Conservation (phyloP, 2,113 vertebrate genomes). For the Gadus macrocephalus region DNA sequence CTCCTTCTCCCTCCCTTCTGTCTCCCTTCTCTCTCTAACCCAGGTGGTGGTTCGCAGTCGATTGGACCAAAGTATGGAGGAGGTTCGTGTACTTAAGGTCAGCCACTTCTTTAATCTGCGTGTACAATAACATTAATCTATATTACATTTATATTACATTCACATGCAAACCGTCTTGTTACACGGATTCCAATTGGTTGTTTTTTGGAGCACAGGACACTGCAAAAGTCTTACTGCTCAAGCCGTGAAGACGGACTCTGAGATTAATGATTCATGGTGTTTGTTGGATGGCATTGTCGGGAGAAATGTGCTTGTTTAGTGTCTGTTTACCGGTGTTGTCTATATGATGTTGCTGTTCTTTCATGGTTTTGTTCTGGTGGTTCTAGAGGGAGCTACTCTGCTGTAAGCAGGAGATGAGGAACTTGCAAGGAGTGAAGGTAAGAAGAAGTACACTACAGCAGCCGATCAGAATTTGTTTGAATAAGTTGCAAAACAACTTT, state of each 20-base stretch:
- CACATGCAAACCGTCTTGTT: too few species aligned
- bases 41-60: constrained; percentile 88
- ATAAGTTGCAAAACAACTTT: too few species aligned
- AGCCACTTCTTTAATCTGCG: constrained; percentile 15
- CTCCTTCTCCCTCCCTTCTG: neutral
- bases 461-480: too few species aligned
- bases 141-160: neutral
- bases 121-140: neutral
- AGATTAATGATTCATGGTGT: neutral
- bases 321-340: neutral
- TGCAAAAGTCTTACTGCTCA: neutral
- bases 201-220: neutral
- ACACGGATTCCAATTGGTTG: too few species aligned
- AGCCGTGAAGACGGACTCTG: neutral
- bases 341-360: neutral
- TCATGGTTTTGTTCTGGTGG: constrained; percentile 24
- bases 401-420: constrained; percentile 90
- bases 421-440: constrained; percentile 92
- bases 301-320: neutral
- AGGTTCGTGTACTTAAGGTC: constrained; percentile 92
- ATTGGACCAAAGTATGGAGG: constrained; percentile 93
- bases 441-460: constrained; percentile 28
- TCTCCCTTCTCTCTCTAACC: constrained; percentile 22
- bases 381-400: constrained; percentile 87
- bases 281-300: neutral